Percentiles rank a stretch among this genome's conserved stretches.
phyloP scores from a whole-genome alignment of 2,888 invertebrate genomes.

The Ochropleura leucogaster region DNA sequence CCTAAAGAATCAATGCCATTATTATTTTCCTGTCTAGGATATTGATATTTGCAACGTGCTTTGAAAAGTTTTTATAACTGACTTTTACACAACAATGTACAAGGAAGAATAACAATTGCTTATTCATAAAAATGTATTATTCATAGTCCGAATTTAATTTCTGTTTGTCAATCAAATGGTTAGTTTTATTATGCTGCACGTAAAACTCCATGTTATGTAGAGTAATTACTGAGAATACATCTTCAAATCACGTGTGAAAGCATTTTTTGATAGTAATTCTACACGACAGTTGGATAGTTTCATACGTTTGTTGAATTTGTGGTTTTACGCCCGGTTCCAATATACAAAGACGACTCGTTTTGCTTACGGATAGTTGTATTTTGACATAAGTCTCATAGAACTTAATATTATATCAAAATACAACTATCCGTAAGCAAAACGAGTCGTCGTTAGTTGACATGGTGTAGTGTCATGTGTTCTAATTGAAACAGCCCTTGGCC shows the following conservation, averaged over 20 bases:
- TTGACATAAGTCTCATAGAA: no score
- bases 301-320: constrained; percentile 4
- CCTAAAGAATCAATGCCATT: constrained; percentile 9
- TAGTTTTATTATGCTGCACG: constrained; percentile 2
- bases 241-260: constrained; percentile 16
- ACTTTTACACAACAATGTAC: constrained; percentile 3
- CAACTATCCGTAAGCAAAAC: no score
- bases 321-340: no score
- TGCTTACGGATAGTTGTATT: no score
- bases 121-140: constrained; percentile 25
- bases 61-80: constrained; percentile 9
- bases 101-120: constrained; percentile 12
- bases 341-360: no score
- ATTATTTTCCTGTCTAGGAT: constrained; percentile 2
- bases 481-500: constrained; percentile 24
- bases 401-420: no score
- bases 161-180: constrained; percentile 8
- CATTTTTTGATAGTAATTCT: constrained; percentile 13
- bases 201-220: not conserved
- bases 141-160: not conserved
- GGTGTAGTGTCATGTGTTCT: constrained; percentile 15
- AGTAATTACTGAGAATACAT: constrained; percentile 14
- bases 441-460: no score
- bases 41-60: constrained; percentile 21
- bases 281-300: constrained; percentile 14